Evolutionary conservation across 2,888 invertebrate species (phyloP), one percentile per base, ranked within the genome.

Genomic region (Atethmia centrago): DNA sequence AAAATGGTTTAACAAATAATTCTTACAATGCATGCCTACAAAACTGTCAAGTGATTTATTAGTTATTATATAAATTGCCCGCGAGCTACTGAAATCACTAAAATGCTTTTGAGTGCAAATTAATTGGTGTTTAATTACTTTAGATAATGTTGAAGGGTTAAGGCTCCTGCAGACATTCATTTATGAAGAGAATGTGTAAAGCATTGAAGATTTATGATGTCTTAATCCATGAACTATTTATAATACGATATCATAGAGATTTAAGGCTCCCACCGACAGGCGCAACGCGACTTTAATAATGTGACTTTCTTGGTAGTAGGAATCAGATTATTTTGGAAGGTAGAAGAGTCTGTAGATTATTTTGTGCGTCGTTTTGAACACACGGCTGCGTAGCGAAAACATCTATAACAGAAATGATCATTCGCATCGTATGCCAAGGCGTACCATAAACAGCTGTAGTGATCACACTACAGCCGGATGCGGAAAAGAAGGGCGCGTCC

Each of bases 81-180:
- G 73, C 49, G 8, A 67, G 40, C 36, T 68, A 65, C 55, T 79
- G 63, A 36, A 61, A 31, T 61, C 42, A 77, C 55, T 72, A 65
- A 71, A 62, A 36, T 19, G 45, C 58, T 78, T 63, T 19, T 8
- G n/a, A 21, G 16, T 47, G 36, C 9, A 25, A 49, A 68, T 59
- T 47, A 69, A 45, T 59, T 3, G 28, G 40, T 36, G 51, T 53
- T 59, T 68, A 68, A 61, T 69, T 53, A 68, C 36, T 68, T 59
- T 9, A 40, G 49, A 47, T 76, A 59, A 59, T 59, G 0, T 59
- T 58, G 28, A 68, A 67, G 36, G 36, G 51, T 19, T 45, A n/a
- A n/a, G n/a, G n/a, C n/a, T n/a, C n/a, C n/a, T n/a, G n/a, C n/a
- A n/a, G n/a, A n/a, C n/a, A n/a, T n/a, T n/a, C n/a, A n/a, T n/a